Conservation (phyloP, 2,113 vertebrate genomes). For the Procavia capensis region DNA sequence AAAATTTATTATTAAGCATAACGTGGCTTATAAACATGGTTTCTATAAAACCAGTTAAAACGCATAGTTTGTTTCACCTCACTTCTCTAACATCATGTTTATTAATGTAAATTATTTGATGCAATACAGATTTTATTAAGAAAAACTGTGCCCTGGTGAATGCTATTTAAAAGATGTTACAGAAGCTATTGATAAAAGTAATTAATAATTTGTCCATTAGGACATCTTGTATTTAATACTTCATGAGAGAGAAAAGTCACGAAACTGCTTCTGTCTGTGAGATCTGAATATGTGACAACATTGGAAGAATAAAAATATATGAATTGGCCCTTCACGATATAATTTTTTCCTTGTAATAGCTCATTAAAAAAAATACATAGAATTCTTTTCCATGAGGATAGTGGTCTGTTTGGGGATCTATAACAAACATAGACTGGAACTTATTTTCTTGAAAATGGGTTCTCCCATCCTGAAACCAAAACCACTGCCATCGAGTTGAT, state of each 20-base stretch:
- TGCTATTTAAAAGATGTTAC: background rate
- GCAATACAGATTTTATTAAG: background rate
- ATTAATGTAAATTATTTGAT: background rate
- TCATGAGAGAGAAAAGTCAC: background rate
- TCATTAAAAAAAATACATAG: background rate
- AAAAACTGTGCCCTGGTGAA: background rate
- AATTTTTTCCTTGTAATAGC: slow-evolving; percentile 13
- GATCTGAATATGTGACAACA: background rate
- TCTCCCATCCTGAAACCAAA: background rate
- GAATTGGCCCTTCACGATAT: background rate
- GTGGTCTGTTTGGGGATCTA: background rate
- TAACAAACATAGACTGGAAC: background rate
- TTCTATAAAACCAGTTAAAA: background rate
- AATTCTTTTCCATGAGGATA: background rate
- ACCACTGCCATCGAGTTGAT: background rate
- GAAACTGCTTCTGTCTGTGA: background rate
- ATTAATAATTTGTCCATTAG: background rate
- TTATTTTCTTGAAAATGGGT: background rate
- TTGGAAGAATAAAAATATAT: background rate
- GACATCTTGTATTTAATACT: background rate
- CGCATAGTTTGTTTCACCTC: background rate
- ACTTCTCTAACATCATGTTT: background rate
- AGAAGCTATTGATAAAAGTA: background rate
- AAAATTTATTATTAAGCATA: background rate
- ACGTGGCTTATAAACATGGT: background rate